Percentiles rank a stretch among this genome's conserved stretches.
phyloP scores from a whole-genome alignment of 2,113 vertebrate species.

The Dolichotis patagonum region DNA sequence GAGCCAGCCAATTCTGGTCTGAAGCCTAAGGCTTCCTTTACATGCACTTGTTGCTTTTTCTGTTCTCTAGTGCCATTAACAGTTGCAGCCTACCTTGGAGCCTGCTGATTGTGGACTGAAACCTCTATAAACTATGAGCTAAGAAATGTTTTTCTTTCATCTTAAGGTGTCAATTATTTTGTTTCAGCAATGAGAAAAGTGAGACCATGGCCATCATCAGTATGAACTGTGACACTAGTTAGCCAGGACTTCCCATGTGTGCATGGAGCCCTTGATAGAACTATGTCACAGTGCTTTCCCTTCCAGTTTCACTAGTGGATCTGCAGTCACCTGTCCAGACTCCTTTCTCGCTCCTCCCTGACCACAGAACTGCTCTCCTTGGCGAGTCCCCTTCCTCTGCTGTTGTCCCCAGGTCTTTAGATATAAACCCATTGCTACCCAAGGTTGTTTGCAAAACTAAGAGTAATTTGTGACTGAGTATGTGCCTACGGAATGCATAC shows the following conservation, averaged over 20 bases:
- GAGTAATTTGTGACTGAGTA: not conserved
- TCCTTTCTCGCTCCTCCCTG: not conserved
- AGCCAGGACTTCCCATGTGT: not conserved
- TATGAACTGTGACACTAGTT: not conserved
- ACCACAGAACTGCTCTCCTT: not conserved
- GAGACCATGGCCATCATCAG: not conserved
- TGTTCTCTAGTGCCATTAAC: not conserved
- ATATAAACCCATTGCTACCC: not conserved
- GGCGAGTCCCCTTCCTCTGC: not conserved
- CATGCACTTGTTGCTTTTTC: not conserved
- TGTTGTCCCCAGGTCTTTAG: not conserved
- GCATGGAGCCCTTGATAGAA: not conserved
- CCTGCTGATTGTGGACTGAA: not conserved
- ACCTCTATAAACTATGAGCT: not conserved
- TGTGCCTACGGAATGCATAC: not conserved
- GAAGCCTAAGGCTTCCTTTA: too few species aligned
- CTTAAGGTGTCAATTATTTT: not conserved
- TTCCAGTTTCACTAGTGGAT: not conserved
- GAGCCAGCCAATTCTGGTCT: too few species aligned
- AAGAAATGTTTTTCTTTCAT: not conserved
- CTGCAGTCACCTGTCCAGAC: not conserved
- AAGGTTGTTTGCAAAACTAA: constrained; percentile 27
- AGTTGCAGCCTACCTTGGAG: not conserved
- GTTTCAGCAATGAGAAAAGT: not conserved
- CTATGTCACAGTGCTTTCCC: not conserved